Percentiles rank a stretch among this genome's conserved stretches.
Evolutionary conservation across 2,888 invertebrate species (phyloP).

Genomic region (Lottia gigantea): DNA sequence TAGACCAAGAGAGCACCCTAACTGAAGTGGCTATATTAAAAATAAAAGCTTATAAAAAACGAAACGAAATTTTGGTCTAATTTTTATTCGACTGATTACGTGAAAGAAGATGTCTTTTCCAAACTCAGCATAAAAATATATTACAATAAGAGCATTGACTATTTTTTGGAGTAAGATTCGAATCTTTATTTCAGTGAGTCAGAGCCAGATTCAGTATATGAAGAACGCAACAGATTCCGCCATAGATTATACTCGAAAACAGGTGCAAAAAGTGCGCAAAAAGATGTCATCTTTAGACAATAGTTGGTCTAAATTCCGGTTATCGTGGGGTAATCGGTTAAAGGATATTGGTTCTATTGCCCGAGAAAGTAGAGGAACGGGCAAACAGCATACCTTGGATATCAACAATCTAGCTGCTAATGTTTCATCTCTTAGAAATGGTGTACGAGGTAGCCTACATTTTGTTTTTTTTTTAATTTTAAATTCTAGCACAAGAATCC

Average conservation of each 20-base stretch:
- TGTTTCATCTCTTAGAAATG: neutral
- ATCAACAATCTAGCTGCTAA: neutral
- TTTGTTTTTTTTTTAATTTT: too few relatives aligned
- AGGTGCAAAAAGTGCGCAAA: neutral
- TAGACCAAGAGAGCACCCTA: too few relatives aligned
- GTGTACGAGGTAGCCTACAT: neutral
- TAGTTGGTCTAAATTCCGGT: neutral
- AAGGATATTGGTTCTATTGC: neutral
- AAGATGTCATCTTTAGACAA: neutral
- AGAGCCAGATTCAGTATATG: neutral
- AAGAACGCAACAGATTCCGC: neutral
- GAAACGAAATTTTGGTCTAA: too few relatives aligned
- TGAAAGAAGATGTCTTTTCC: too few relatives aligned
- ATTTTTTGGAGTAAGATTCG: too few relatives aligned
- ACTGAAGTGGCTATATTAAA: too few relatives aligned
- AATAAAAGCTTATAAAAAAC: too few relatives aligned
- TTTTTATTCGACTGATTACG: too few relatives aligned
- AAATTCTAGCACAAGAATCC: too few relatives aligned
- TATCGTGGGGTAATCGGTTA: neutral
- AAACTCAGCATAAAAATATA: too few relatives aligned
- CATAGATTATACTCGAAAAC: neutral
- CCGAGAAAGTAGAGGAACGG: neutral
- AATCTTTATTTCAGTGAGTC: neutral
- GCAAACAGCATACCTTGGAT: neutral
- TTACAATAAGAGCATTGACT: too few relatives aligned